Conservation (phyloP, 2,797 vertebrate genomes). For the Enteromius fasciolatus region DNA sequence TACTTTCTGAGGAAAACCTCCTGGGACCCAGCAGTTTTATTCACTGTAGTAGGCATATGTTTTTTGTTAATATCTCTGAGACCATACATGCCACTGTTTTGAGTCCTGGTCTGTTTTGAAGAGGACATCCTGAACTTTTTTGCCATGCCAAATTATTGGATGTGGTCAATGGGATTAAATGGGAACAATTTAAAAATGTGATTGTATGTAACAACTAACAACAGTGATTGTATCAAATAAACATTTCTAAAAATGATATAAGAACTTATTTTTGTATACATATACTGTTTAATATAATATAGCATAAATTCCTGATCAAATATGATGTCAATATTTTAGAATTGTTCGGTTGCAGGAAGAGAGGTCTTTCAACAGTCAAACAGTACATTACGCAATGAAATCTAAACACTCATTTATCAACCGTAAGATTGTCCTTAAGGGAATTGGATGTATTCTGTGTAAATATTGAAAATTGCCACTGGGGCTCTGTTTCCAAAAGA, state of each 20-base stretch:
- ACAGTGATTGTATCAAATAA: background rate
- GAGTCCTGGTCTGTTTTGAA: constrained; percentile 1
- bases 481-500: constrained; percentile 22
- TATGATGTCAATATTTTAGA: background rate
- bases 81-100: constrained; percentile 30
- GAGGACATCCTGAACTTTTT: constrained; percentile 17
- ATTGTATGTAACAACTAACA: background rate
- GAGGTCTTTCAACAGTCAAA: background rate
- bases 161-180: constrained; percentile 1
- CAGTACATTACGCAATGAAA: background rate
- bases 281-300: background rate
- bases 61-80: constrained; percentile 26
- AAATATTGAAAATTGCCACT: constrained; percentile 27
- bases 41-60: constrained; percentile 31
- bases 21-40: constrained; percentile 5
- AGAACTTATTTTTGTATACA: background rate
- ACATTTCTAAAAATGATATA: background rate
- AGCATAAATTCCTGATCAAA: background rate
- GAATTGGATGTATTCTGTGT: constrained; percentile 14
- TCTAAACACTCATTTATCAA: background rate
- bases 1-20: constrained; percentile 47
- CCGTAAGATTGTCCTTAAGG: background rate
- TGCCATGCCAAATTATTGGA: constrained; percentile 17
- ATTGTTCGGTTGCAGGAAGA: background rate
- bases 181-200: background rate